Base-by-base conservation (phyloP, 2,113 vertebrate species). In the Lipophrys pholis region DNA sequence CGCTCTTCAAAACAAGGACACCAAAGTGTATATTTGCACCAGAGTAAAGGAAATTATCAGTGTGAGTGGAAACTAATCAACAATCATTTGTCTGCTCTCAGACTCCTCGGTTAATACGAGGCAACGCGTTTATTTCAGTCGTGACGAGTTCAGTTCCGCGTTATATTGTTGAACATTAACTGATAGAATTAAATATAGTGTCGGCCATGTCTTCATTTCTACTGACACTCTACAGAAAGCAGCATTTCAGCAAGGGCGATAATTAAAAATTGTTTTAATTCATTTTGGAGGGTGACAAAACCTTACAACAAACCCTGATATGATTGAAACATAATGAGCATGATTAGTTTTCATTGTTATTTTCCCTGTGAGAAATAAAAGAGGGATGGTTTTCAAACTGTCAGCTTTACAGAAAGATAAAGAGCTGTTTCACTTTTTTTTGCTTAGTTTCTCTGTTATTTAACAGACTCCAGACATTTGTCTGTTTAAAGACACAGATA, bases 401-500 rank as follows among this genome's bases (percentile, higher is more conserved):
- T 57, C 58, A 64, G 21, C 14, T 50, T 36, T 30, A 49, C 5
- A 6, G 8, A 8, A 42, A n/a, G 59, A 60, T 51, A 60, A 76
- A 57, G 49, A 66, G 57, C 40, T 50, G 0, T 63, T 60, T 62
- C 36, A 30, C 49, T 69, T 76, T 83, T 58, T 15, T 41, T 49
- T 14, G 39, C 30, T 68, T 12, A 78, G 80, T 88, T 78, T 86
- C 86, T 8, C 35, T 61, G 70, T 39, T 66, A 69, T 83, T 90
- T 76, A 83, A 78, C 78, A 87, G 64, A 63, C 64, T 82, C 78
- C 87, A 87, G 81, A 84, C 76, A 61, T 71, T 69, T 49, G 79
- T 83, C 77, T 85, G 73, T 81, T 87, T 62, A 30, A 77, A 80
- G 78, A 84, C 72, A 21, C 62, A 70, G 74, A 87, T 84, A 84